Conservation (phyloP, 2,888 invertebrate genomes). For the Atherix ibis region DNA sequence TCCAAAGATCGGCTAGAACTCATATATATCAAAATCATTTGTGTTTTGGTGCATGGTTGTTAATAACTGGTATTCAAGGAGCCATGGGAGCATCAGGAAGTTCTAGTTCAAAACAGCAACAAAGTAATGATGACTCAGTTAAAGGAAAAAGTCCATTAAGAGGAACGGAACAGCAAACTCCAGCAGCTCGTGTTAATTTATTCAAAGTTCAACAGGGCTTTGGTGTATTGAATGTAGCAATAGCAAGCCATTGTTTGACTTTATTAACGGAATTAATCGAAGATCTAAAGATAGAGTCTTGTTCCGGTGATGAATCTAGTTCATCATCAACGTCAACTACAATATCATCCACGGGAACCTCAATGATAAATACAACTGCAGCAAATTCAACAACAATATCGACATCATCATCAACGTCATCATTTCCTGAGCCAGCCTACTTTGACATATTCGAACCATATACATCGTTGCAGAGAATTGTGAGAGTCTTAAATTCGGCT, state of each 20-base stretch:
- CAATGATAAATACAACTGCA: conserved; percentile 7
- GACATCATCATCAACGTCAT: too few relatives aligned
- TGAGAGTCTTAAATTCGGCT: conserved; percentile 35
- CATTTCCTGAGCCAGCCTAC: conserved; percentile 24
- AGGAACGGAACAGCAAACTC: conserved; percentile 35
- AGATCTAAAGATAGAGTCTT: conserved; percentile 30
- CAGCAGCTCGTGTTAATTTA: conserved; percentile 45
- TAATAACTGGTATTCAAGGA: conserved; percentile 74
- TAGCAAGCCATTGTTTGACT: conserved; percentile 70
- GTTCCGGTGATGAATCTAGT: conserved; percentile 18
- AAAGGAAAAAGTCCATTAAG: conserved; percentile 26
- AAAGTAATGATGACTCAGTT: conserved; percentile 17
- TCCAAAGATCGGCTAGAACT: conserved; percentile 71
- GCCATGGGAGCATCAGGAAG: conserved; percentile 55
- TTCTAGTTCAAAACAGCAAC: conserved; percentile 33
- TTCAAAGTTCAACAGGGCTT: conserved; percentile 70
- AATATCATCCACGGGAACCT: too few relatives aligned
- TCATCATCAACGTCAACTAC: neutral
- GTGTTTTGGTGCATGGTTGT: conserved; percentile 74
- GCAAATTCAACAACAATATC: conserved; percentile 1
- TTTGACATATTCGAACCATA: conserved; percentile 33
- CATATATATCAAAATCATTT: conserved; percentile 80
- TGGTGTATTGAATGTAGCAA: conserved; percentile 75
- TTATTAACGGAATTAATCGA: conserved; percentile 35
- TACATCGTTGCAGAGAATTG: conserved; percentile 34